These are phyloP conservation scores for Ostrea edulis DNA, from an alignment of 1,140 invertebrate species.

Conservation along the genomic window DNA sequence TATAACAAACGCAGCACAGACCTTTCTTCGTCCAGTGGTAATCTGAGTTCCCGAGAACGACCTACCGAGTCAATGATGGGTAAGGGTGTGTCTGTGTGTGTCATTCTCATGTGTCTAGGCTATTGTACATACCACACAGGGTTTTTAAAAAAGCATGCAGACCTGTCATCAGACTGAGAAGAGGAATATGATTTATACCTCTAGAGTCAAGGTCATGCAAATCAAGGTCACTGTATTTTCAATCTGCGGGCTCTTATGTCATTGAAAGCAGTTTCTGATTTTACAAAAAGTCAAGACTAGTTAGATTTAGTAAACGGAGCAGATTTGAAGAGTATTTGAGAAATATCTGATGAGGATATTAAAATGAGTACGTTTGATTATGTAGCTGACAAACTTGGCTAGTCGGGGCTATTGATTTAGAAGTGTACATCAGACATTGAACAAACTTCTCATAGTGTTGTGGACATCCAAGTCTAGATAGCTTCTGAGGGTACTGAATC, in stretches of 20 bases:
- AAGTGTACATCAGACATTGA: neutral
- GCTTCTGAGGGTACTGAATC: neutral
- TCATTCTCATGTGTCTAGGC: neutral
- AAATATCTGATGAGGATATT: too few relatives aligned
- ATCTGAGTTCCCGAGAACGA: slow-evolving; percentile 57
- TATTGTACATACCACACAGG: slow-evolving; percentile 32
- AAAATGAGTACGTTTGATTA: too few relatives aligned
- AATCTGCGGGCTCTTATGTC: too few relatives aligned
- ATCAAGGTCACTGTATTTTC: neutral
- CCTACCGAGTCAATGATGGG: slow-evolving; percentile 70
- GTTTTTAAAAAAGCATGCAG: slow-evolving; percentile 27
- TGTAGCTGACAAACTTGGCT: neutral
- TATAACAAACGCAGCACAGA: slow-evolving; percentile 73
- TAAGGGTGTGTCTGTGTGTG: slow-evolving; percentile 61
- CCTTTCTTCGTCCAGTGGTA: slow-evolving; percentile 67
- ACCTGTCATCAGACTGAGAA: neutral
- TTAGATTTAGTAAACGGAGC: neutral
- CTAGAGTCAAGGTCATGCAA: neutral
- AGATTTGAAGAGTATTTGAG: too few relatives aligned
- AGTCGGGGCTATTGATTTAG: neutral
- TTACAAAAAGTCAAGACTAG: too few relatives aligned
- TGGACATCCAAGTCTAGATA: neutral
- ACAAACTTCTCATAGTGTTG: neutral
- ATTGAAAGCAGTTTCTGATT: too few relatives aligned
- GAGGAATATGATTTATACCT: neutral